Evolutionary conservation across 2,113 vertebrate species (phyloP).

Genomic region (Ophthalmolycus amberensis): DNA sequence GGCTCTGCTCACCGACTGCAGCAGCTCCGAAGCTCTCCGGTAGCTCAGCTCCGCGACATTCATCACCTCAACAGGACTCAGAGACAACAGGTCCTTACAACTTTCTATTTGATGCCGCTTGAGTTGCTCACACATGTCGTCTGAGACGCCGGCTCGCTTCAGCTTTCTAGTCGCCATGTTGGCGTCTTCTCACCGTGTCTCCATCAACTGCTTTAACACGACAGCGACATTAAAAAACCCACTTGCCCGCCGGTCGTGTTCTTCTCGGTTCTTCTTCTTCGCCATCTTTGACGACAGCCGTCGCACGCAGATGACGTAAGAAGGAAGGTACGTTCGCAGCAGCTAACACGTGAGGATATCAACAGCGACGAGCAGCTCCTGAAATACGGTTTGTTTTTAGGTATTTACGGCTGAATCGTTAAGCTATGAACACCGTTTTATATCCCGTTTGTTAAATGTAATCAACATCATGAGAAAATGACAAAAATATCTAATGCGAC

Average conservation of each 20-base stretch:
- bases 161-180: background rate
- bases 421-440: background rate
- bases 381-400: background rate
- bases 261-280: background rate
- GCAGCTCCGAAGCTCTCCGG: background rate
- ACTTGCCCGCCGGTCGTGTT: background rate
- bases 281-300: background rate
- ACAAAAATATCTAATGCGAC: background rate
- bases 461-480: background rate
- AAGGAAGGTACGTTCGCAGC: no score
- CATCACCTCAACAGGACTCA: constrained; percentile 26
- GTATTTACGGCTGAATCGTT: background rate
- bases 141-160: constrained; percentile 20
- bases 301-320: background rate
- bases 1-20: constrained; percentile 17
- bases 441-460: background rate
- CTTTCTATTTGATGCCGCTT: constrained; percentile 25
- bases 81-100: constrained; percentile 33
- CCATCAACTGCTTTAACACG: background rate
- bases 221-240: background rate
- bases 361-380: background rate
- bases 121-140: constrained; percentile 3
- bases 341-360: background rate
- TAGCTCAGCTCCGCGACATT: constrained; percentile 22
- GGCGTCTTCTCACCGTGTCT: background rate